Evolutionary conservation across 2,113 vertebrate genomes (phyloP).

Genomic region (Tringa solitaria): DNA sequence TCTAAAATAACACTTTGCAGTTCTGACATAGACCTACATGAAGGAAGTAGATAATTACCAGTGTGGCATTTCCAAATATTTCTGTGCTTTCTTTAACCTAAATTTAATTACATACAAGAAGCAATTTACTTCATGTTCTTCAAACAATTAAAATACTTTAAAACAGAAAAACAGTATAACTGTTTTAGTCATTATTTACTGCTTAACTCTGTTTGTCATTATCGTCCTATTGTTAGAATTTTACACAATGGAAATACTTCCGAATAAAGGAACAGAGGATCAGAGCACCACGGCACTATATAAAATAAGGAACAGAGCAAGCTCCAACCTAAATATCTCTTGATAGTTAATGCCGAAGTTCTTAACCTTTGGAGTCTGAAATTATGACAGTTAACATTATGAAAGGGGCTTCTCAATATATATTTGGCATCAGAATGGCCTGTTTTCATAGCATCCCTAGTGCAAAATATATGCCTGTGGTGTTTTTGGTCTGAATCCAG

Average conservation of each 20-base stretch:
- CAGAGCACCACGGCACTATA: background rate
- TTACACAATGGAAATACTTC: background rate
- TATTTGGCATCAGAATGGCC: background rate
- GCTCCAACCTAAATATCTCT: slow-evolving; percentile 24
- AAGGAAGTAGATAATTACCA: background rate
- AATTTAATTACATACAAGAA: background rate
- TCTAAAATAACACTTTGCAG: background rate
- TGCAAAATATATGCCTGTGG: slow-evolving; percentile 46
- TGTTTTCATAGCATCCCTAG: slow-evolving; percentile 15
- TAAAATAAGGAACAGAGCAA: slow-evolving; percentile 9
- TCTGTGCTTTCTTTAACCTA: background rate
- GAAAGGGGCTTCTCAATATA: background rate
- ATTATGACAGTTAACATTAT: slow-evolving; percentile 43
- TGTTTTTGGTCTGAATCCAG: slow-evolving; percentile 49
- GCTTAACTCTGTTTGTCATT: background rate
- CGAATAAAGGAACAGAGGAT: background rate
- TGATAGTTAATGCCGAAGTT: background rate
- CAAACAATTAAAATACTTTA: background rate
- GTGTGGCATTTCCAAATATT: background rate
- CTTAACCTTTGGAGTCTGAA: slow-evolving; percentile 41
- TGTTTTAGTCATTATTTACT: background rate
- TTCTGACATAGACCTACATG: background rate
- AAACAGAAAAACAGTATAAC: background rate
- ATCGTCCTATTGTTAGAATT: background rate
- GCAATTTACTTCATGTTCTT: background rate